These are phyloP conservation scores for Mionectes olivaceus DNA, from an alignment of 2,797 vertebrate genomes.

Conservation along the genomic window DNA sequence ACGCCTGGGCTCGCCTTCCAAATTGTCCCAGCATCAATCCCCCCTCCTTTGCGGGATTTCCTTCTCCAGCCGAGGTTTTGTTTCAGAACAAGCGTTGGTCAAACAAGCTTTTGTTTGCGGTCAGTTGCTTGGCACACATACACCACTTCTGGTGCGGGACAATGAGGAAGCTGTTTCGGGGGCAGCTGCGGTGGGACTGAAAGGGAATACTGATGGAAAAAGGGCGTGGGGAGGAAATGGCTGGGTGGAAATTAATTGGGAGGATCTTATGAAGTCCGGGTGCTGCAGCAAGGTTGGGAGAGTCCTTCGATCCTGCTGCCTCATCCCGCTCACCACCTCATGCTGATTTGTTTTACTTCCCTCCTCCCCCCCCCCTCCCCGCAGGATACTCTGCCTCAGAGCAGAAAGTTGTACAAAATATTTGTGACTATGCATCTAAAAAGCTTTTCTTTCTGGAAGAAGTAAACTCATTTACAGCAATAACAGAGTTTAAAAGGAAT, in stretches of 20 bases:
- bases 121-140: conserved; percentile 80
- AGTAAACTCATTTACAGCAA: conserved; percentile 64
- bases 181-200: conserved; percentile 74
- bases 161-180: conserved; percentile 79
- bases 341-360: background rate
- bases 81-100: conserved; percentile 87
- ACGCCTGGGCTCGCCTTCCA: conserved; percentile 66
- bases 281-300: background rate
- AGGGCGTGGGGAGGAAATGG: conserved; percentile 23
- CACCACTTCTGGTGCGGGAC: conserved; percentile 79
- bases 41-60: conserved; percentile 78
- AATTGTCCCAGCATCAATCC: conserved; percentile 75
- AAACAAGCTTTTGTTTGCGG: conserved; percentile 87
- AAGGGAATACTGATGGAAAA: conserved; percentile 69
- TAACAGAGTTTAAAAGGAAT: conserved; percentile 73
- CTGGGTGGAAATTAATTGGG: conserved; percentile 29
- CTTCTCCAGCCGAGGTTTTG: conserved; percentile 82
- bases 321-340: accelerated
- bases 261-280: background rate
- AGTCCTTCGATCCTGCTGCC: background rate
- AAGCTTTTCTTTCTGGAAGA: conserved; percentile 34
- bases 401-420: conserved; percentile 1
- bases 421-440: background rate
- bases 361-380: background rate
- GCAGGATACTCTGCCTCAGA: background rate